Conservation (phyloP, 1,140 invertebrate species). For the Condylostylus longicornis region DNA sequence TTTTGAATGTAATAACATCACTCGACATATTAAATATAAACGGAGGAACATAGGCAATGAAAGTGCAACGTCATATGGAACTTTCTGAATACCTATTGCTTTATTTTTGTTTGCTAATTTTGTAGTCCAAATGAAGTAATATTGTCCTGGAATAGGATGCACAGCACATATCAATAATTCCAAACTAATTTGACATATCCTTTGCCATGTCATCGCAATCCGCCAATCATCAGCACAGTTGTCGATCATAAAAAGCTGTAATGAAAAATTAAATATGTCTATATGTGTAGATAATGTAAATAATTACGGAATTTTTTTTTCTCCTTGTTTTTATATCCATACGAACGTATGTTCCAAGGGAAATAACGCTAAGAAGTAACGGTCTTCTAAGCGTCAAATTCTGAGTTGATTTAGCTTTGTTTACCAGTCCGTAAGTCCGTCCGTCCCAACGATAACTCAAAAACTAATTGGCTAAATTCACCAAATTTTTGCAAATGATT, state of each 20-base stretch:
- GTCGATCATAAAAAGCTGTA: constrained; percentile 96
- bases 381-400: too few species aligned
- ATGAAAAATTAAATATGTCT: constrained; percentile 21
- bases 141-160: constrained; percentile 92
- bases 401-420: too few species aligned
- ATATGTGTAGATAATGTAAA: too few species aligned
- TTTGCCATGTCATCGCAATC: constrained; percentile 96
- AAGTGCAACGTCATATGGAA: constrained; percentile 88
- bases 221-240: constrained; percentile 99
- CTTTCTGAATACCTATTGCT: constrained; percentile 61
- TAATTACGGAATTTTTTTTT: too few species aligned
- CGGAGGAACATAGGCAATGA: constrained; percentile 98
- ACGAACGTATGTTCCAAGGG: too few species aligned
- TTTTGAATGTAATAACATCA: constrained; percentile 98
- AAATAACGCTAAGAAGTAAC: too few species aligned
- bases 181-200: constrained; percentile 80
- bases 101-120: constrained; percentile 85
- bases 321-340: too few species aligned
- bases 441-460: too few species aligned
- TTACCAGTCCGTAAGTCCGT: too few species aligned
- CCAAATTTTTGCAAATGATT: too few species aligned
- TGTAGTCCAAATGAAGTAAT: constrained; percentile 91
- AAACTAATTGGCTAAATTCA: too few species aligned
- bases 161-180: constrained; percentile 92
- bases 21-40: constrained; percentile 96